A percentile compares a stretch with the other conserved stretches of the same genome.
Evolutionary conservation across 35 echinoderm and acorn worm genomes (phyloP).

Genomic region (Eucidaris tribuloides): DNA sequence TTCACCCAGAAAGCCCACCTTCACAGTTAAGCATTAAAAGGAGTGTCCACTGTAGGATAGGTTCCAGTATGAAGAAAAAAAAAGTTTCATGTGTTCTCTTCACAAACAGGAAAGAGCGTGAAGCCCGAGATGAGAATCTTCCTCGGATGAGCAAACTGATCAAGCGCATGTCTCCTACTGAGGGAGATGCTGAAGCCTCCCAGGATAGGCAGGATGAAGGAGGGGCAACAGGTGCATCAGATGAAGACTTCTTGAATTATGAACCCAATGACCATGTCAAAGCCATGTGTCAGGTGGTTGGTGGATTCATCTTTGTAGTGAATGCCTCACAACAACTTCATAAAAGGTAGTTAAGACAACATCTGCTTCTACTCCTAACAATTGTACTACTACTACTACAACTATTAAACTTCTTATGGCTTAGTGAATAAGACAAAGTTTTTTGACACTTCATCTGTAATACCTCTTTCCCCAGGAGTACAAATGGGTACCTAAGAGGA

Average conservation of each 20-base stretch:
- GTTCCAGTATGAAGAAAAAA: background rate
- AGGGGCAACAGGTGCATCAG: background rate
- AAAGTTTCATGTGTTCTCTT: background rate
- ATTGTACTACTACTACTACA: too few relatives aligned
- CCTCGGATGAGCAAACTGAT: background rate
- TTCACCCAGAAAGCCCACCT: too few relatives aligned
- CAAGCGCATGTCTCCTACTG: background rate
- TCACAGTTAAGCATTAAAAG: too few relatives aligned
- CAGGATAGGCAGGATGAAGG: background rate
- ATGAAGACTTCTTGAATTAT: constrained; percentile 26
- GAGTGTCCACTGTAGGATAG: background rate
- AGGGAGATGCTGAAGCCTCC: background rate
- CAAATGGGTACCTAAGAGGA: too few relatives aligned
- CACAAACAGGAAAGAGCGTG: background rate
- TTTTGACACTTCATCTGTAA: too few relatives aligned
- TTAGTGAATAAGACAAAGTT: too few relatives aligned
- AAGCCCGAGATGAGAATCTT: background rate
- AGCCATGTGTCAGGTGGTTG: constrained; percentile 57
- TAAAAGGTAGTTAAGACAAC: too few relatives aligned
- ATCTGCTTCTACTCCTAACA: too few relatives aligned
- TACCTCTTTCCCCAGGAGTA: too few relatives aligned
- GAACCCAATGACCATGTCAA: constrained; percentile 63
- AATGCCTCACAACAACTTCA: constrained; percentile 44
- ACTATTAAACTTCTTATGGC: too few relatives aligned
- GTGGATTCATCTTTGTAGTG: constrained; percentile 92